Percentiles rank a stretch among this genome's conserved stretches.
These are phyloP conservation scores for Lasiurus cinereus DNA, from an alignment of 2,113 vertebrate genomes.

Conservation along the genomic window DNA sequence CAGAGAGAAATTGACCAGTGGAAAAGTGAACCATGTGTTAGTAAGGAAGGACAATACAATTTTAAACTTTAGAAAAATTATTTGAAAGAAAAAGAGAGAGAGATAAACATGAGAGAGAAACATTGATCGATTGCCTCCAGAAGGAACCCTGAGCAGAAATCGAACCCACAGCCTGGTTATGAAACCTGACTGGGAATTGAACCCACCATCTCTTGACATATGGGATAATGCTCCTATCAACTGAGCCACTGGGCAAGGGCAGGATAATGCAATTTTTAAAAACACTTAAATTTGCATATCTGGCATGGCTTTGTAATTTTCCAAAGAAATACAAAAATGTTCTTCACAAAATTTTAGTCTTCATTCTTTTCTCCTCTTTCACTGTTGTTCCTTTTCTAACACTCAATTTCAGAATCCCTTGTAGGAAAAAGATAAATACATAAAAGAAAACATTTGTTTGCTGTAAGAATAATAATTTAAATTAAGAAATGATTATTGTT, in stretches of 20 bases:
- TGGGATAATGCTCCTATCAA: no score
- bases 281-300: not conserved
- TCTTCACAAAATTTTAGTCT: constrained; percentile 12
- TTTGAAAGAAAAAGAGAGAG: no score
- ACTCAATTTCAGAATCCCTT: constrained; percentile 67
- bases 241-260: no score
- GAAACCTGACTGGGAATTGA: no score
- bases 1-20: not conserved
- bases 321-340: not conserved
- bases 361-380: constrained; percentile 27
- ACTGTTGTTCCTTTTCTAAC: constrained; percentile 33
- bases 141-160: no score
- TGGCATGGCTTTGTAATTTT: constrained; percentile 59
- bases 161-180: no score
- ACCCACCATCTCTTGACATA: no score
- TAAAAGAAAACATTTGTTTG: not conserved
- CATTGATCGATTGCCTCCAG: no score
- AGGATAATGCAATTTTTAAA: not conserved
- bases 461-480: not conserved
- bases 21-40: not conserved
- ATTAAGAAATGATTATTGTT: constrained; percentile 55
- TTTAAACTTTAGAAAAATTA: no score
- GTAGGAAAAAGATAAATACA: not conserved
- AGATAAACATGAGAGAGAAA: no score
- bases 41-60: not conserved